A percentile compares a stretch with the other conserved stretches of the same genome.
These are phyloP conservation scores for Drosophila seguyi DNA, from an alignment of 1,140 invertebrate genomes.

Conservation along the genomic window DNA sequence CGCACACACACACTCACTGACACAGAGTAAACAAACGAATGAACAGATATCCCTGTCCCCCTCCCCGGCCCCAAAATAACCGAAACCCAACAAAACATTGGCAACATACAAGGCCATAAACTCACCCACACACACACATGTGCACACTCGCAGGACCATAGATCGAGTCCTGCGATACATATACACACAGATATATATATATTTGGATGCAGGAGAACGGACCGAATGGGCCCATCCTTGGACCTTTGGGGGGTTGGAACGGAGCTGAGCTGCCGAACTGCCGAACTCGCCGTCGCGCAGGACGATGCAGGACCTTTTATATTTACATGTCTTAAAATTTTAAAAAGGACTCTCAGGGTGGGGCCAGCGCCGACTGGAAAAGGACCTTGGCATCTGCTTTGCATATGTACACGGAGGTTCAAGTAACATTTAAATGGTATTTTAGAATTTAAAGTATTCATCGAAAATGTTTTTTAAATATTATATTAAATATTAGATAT, in stretches of 20 bases:
- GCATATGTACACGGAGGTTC: conserved; percentile 46
- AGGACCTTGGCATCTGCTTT: conserved; percentile 74
- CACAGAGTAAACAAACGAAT: conserved; percentile 39
- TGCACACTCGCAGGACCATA: conserved; percentile 39
- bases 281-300: conserved; percentile 42
- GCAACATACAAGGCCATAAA: conserved; percentile 56
- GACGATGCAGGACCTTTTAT: conserved; percentile 80
- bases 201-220: conserved; percentile 64
- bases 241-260: conserved; percentile 56
- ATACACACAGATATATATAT: neutral
- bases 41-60: conserved; percentile 47
- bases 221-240: conserved; percentile 44
- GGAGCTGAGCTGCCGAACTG: conserved; percentile 35
- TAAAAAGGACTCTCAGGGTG: conserved; percentile 61
- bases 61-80: conserved; percentile 8
- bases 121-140: conserved; percentile 39
- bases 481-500: too few species aligned
- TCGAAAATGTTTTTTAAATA: too few species aligned
- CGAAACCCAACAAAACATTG: conserved; percentile 41
- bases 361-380: conserved; percentile 43
- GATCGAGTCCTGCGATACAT: conserved; percentile 75
- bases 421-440: neutral
- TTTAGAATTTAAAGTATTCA: too few species aligned
- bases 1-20: conserved; percentile 18
- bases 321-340: conserved; percentile 85